A percentile compares a stretch with the other conserved stretches of the same genome.
Conservation (phyloP, 2,113 vertebrate species). For the Azemiops feae region DNA sequence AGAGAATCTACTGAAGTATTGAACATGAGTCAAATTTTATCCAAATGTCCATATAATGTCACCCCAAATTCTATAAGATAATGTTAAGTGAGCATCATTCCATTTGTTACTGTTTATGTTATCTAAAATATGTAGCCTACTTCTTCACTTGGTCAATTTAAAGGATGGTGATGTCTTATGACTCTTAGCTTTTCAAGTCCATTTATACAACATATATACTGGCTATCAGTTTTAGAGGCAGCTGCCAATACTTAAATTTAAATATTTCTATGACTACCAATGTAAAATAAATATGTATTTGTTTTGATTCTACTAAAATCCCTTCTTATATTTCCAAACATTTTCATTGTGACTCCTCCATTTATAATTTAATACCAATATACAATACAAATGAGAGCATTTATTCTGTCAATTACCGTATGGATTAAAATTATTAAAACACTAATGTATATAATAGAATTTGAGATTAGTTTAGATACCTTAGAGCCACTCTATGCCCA, state of each 20-base stretch:
- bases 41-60: neutral
- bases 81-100: neutral
- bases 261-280: neutral
- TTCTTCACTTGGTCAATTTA: neutral
- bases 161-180: neutral
- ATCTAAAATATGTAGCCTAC: neutral
- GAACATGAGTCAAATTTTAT: neutral
- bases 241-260: neutral
- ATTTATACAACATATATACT: neutral
- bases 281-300: neutral
- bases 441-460: neutral
- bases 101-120: neutral
- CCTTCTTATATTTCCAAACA: neutral
- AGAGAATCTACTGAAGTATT: neutral
- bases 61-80: neutral
- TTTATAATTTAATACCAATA: neutral
- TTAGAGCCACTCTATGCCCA: neutral
- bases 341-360: neutral
- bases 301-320: neutral
- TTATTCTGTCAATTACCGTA: neutral
- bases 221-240: neutral
- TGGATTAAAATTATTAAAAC: neutral
- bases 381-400: neutral
- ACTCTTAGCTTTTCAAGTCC: neutral
- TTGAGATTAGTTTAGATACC: neutral